Evolutionary conservation across 2,113 vertebrate species (phyloP).

Genomic region (Nibea albiflora): DNA sequence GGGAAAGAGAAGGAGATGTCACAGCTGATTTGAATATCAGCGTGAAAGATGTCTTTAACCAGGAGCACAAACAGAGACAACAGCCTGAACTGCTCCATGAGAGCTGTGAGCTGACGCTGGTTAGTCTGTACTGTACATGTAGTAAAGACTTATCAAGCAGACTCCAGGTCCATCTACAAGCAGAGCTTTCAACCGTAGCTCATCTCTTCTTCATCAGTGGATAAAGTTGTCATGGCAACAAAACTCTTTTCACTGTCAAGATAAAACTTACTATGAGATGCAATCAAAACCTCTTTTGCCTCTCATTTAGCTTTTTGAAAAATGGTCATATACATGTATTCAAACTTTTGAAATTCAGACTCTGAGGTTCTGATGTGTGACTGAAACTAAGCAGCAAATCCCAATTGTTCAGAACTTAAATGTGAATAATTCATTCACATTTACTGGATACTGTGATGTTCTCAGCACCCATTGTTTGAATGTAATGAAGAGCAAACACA

Average conservation of each 20-base stretch:
- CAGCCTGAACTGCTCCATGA: not conserved
- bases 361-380: not conserved
- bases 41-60: conserved; percentile 11
- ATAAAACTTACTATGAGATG: not conserved
- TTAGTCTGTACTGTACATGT: not conserved
- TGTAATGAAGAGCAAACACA: not conserved
- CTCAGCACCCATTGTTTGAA: not conserved
- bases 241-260: not conserved
- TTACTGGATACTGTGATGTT: not conserved
- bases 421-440: not conserved
- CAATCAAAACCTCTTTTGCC: not conserved
- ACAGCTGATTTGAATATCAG: conserved; percentile 14
- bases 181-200: not conserved
- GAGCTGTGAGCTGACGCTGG: not conserved
- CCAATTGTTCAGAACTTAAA: not conserved
- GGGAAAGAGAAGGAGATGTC: not conserved
- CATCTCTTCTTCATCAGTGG: not conserved
- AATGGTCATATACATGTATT: too few relatives aligned
- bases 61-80: not conserved
- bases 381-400: not conserved
- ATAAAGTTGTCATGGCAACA: not conserved
- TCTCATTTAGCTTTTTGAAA: too few relatives aligned
- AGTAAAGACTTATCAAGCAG: not conserved
- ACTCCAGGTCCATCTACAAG: too few relatives aligned
- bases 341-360: too few relatives aligned